Evolutionary conservation across 2,797 vertebrate species (phyloP), one percentile per base, ranked within the genome.

Genomic region (Philypnodon macrostomus): DNA sequence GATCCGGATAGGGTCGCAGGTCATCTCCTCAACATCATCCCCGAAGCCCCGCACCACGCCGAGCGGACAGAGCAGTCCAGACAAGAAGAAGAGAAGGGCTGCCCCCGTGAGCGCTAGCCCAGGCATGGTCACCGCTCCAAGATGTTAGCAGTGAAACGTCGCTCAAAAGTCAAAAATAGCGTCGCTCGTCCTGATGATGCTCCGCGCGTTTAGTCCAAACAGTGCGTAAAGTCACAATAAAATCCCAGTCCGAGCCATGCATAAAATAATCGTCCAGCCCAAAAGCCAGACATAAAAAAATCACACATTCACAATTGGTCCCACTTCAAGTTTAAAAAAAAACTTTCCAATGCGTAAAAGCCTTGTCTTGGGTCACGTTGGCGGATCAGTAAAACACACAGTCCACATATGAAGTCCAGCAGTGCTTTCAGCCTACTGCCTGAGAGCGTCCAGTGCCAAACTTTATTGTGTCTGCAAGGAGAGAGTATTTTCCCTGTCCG

Each of bases 1-100:
- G 88, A 98, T 98, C 61, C 94, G 91, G 85, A 98, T 98, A 56
- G 94, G 93, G 78, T 98, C 95, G 82, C 96, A 98, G 67, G 93
- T 93, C 88, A 93, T 89, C 70, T 98, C 96, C 73, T 97, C 95
- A 41, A 63, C 63, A 39, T 95, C 95, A 26, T 94, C 93, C 2
- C 93, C 93, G 78, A 96, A 97, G 4, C 88, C 90, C 51, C 52
- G 56, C 41, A 88, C 90, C 11, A 38, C 15, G 35, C 67, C 54
- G 1, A 74, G 56, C 23, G 69, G 65, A 30, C 39, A 57, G 18
- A 84, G 12, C 29, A 80, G 56, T 30, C 76, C 58, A 46, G 61
- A 64, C 38, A 79, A 4, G 38, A 83, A 45, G 34, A 81, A 50
- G 37, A 85, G 67, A 36, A 85, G 18, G 11, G 58, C 70, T 47